These are phyloP conservation scores for Bos javanicus DNA, from an alignment of 2,113 vertebrate species.

Conservation along the genomic window DNA sequence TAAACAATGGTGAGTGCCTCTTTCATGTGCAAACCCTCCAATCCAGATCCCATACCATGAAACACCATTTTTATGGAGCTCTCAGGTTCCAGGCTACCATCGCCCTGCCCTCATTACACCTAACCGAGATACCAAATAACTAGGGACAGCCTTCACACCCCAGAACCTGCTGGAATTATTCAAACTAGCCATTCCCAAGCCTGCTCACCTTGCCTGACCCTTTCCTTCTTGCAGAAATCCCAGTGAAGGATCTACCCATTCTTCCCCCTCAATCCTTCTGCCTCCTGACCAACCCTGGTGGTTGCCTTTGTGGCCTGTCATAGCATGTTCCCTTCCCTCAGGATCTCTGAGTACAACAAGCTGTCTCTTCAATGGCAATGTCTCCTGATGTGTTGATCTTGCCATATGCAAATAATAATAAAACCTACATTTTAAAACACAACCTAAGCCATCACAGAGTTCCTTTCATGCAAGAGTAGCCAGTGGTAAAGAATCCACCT, in stretches of 20 bases:
- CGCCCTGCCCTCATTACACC: not conserved
- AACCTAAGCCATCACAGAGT: not conserved
- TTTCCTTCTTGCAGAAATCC: not conserved
- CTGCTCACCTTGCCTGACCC: not conserved
- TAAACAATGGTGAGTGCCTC: not conserved
- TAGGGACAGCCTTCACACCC: not conserved
- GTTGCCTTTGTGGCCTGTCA: not conserved
- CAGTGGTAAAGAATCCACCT: not conserved
- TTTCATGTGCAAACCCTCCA: not conserved
- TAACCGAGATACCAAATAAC: not conserved
- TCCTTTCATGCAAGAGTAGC: not conserved
- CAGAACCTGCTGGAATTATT: not conserved
- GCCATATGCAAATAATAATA: not conserved
- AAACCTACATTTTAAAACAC: not conserved
- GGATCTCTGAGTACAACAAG: not conserved
- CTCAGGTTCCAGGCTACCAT: not conserved
- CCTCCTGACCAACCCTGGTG: not conserved
- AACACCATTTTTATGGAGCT: not conserved
- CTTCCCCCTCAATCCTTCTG: not conserved
- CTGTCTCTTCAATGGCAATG: not conserved
- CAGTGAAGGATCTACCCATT: not conserved
- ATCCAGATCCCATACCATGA: not conserved
- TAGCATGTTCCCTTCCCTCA: not conserved
- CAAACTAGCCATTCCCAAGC: not conserved
- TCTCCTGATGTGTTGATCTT: not conserved